phyloP scores from a whole-genome alignment of 2,888 invertebrate genomes.

The Ischnus inquisitorius region DNA sequence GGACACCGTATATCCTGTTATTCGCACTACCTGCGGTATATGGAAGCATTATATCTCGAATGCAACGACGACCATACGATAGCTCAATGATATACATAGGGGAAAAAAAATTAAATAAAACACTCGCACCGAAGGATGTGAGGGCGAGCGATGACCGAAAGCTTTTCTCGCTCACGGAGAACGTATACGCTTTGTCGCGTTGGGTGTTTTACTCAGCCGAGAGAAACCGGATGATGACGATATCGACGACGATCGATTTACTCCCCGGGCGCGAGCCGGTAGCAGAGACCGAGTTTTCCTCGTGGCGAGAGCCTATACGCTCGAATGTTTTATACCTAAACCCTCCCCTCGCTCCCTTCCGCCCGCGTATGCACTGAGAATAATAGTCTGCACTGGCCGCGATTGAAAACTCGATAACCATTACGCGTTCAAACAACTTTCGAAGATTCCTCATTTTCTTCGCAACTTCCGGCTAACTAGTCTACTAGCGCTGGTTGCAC shows the following conservation, averaged over 20 bases:
- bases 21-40: conserved; percentile 81
- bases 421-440: background rate
- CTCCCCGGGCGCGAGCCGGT: background rate
- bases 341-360: background rate
- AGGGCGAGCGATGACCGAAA: background rate
- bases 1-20: conserved; percentile 85
- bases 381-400: conserved; percentile 18
- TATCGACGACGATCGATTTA: conserved; percentile 47
- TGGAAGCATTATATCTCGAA: conserved; percentile 50
- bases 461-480: background rate
- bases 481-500: background rate
- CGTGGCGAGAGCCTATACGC: conserved; percentile 25
- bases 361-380: background rate
- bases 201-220: background rate
- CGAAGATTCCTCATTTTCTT: conserved; percentile 2
- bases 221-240: conserved; percentile 60
- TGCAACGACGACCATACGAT: conserved; percentile 53
- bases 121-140: conserved; percentile 18
- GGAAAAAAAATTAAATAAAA: background rate
- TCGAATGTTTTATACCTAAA: conserved; percentile 6
- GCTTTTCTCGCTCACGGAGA: conserved; percentile 1
- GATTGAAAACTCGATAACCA: background rate
- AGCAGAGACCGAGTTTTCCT: background rate
- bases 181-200: background rate
- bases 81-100: conserved; percentile 51